Percentiles rank a stretch among this genome's conserved stretches.
phyloP scores from a whole-genome alignment of 2,888 invertebrate genomes.

The Sylvicola fuscatus region DNA sequence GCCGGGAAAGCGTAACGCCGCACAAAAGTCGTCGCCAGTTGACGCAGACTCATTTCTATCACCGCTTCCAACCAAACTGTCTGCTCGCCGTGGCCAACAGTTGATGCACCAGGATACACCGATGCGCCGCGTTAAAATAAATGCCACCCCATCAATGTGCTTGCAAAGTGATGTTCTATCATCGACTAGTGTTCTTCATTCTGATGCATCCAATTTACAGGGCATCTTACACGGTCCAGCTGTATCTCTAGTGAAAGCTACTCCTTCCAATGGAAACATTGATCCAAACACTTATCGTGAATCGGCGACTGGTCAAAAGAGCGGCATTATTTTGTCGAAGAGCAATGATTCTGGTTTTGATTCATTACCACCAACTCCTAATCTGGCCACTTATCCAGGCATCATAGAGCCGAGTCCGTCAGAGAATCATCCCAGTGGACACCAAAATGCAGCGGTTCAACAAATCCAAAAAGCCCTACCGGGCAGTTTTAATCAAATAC shows the following conservation, averaged over 20 bases:
- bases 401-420: constrained; percentile 1
- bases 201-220: no score
- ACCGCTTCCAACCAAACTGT: constrained; percentile 17
- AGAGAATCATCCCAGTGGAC: constrained; percentile 2
- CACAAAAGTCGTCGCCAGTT: background rate
- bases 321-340: constrained; percentile 10
- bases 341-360: constrained; percentile 23
- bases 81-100: constrained; percentile 14
- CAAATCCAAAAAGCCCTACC: background rate
- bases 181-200: no score
- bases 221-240: no score
- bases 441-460: constrained; percentile 9
- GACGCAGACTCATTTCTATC: constrained; percentile 14
- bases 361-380: constrained; percentile 21
- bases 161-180: no score
- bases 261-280: no score
- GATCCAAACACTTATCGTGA: background rate
- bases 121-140: constrained; percentile 11
- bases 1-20: constrained; percentile 1
- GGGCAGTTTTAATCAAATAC: constrained; percentile 16
- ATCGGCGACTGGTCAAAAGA: background rate
- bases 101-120: constrained; percentile 23
- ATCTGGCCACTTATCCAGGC: constrained; percentile 11
- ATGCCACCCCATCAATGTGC: constrained; percentile 23
- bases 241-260: no score